These are phyloP conservation scores for Cryptosula pallasiana DNA, from an alignment of 2,888 invertebrate species.

Conservation along the genomic window DNA sequence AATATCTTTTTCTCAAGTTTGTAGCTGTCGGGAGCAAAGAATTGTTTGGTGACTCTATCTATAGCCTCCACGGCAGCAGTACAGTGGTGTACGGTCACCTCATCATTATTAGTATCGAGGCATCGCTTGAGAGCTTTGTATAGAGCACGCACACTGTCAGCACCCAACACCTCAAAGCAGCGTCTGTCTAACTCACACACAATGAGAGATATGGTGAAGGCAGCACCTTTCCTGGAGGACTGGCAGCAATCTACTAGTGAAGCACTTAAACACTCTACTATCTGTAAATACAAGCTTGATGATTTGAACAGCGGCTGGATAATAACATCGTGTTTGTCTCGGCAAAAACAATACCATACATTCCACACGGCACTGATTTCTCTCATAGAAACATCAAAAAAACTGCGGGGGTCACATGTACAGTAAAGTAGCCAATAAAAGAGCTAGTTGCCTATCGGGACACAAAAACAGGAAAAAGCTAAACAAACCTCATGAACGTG, in stretches of 20 bases:
- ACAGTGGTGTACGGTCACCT: constrained; percentile 7
- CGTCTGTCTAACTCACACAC: neutral
- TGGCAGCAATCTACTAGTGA: neutral
- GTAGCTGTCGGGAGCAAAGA: neutral
- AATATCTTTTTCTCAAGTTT: constrained; percentile 6
- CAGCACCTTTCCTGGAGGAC: constrained; percentile 7
- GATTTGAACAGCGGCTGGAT: too few relatives aligned
- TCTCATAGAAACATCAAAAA: too few relatives aligned
- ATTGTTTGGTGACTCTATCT: neutral
- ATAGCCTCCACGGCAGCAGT: neutral
- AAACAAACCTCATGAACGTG: constrained; percentile 65
- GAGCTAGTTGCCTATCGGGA: too few relatives aligned
- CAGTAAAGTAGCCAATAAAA: too few relatives aligned
- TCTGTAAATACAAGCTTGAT: too few relatives aligned
- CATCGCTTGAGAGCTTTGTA: constrained; percentile 3
- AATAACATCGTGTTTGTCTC: too few relatives aligned
- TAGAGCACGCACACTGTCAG: neutral
- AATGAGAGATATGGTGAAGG: constrained; percentile 5
- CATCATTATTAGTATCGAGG: neutral
- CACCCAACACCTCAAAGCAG: constrained; percentile 9
- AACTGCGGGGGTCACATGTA: too few relatives aligned
- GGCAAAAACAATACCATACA: too few relatives aligned
- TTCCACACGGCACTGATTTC: too few relatives aligned
- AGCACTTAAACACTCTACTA: constrained; percentile 14
- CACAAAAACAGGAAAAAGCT: too few relatives aligned